A percentile compares a stretch with the other conserved stretches of the same genome.
These are phyloP conservation scores for Knipowitschia caucasica DNA, from an alignment of 2,797 vertebrate species.

Conservation along the genomic window DNA sequence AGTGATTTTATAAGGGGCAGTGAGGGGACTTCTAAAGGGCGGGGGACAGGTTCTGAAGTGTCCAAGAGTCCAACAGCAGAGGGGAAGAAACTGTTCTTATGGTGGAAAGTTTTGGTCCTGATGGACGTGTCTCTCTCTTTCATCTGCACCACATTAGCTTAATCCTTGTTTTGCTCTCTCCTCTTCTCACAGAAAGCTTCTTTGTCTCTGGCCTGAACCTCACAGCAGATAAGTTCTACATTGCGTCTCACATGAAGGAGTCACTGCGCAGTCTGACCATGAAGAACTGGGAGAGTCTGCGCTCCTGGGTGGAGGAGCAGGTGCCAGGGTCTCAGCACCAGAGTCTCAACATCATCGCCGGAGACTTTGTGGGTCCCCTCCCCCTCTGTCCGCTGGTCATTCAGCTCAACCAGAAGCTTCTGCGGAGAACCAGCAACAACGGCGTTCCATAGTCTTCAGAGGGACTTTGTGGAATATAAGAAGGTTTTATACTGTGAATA, in stretches of 20 bases:
- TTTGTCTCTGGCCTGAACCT: conserved; percentile 89
- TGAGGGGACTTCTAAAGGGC: no score
- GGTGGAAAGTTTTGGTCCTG: no score
- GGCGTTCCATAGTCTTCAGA: not conserved
- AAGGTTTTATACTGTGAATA: no score
- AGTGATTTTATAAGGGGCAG: no score
- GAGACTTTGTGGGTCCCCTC: conserved; percentile 82
- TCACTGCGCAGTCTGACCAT: conserved; percentile 80
- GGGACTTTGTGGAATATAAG: no score
- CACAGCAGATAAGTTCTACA: conserved; percentile 76
- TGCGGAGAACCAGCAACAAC: conserved; percentile 5
- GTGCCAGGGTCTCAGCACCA: conserved; percentile 66
- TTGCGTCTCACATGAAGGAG: conserved; percentile 67
- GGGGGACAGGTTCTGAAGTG: no score
- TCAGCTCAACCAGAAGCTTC: conserved; percentile 80
- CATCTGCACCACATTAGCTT: no score
- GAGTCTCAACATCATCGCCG: conserved; percentile 87
- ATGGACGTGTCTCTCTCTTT: no score
- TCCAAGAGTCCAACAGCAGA: no score
- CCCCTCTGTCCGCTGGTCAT: conserved; percentile 81
- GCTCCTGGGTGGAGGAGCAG: conserved; percentile 82
- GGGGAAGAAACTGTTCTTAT: no score
- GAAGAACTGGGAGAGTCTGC: conserved; percentile 72
- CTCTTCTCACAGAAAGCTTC: conserved; percentile 66
- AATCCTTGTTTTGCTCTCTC: not conserved